Evolutionary conservation across 2,888 invertebrate species (phyloP).

Genomic region (Phymatocera aterrima): DNA sequence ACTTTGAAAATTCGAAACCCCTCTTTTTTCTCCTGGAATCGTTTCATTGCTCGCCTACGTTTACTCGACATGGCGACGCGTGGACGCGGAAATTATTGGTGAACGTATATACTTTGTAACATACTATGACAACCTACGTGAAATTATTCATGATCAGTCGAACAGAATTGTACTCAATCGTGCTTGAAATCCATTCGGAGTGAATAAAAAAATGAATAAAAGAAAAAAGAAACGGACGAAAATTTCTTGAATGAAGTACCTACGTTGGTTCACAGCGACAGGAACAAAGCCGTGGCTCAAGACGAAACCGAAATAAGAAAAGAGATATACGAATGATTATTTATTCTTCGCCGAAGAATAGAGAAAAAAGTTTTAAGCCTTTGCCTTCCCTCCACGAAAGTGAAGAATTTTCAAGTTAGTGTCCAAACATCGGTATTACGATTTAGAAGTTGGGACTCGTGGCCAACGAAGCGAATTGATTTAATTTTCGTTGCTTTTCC

Average conservation of each 20-base stretch:
- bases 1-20: not conserved
- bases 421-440: constrained; percentile 65
- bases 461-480: constrained; percentile 42
- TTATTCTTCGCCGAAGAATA: constrained; percentile 52
- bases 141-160: constrained; percentile 25
- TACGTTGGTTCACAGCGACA: not conserved
- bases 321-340: constrained; percentile 53
- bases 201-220: constrained; percentile 23
- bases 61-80: not conserved
- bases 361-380: constrained; percentile 60
- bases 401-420: constrained; percentile 49
- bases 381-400: constrained; percentile 50
- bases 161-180: constrained; percentile 27
- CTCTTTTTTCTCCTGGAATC: constrained; percentile 4
- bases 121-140: not conserved
- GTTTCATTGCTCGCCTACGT: not conserved
- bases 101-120: not conserved
- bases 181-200: constrained; percentile 40
- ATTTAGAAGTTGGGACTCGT: constrained; percentile 43
- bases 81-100: constrained; percentile 5
- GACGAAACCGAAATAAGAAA: not conserved
- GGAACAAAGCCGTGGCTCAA: not conserved
- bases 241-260: not conserved
- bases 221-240: too few species aligned
- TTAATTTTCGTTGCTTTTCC: constrained; percentile 46